These are phyloP conservation scores for Melanotaenia nigrans DNA, from an alignment of 2,797 vertebrate genomes.

Conservation along the genomic window DNA sequence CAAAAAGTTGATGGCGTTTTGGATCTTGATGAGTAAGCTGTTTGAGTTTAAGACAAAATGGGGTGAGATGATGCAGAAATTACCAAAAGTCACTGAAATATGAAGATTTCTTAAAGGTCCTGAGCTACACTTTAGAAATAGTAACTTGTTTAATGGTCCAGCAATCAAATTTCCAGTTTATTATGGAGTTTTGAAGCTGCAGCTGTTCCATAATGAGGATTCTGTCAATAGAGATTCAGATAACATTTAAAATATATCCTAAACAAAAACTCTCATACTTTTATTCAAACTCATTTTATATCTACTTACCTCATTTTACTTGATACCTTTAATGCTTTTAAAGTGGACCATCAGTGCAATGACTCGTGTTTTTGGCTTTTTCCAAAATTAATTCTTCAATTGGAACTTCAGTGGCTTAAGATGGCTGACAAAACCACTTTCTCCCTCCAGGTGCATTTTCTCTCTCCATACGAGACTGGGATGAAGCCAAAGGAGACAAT, in stretches of 20 bases:
- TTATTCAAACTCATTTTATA: background rate
- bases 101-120: background rate
- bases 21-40: background rate
- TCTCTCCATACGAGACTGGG: slow-evolving; percentile 96
- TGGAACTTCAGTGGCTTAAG: background rate
- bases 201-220: background rate
- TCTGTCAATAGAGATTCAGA: background rate
- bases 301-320: too few relatives aligned
- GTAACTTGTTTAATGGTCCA: background rate
- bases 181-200: too few relatives aligned
- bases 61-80: background rate
- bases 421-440: background rate
- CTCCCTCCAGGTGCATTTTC: slow-evolving; percentile 89
- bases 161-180: background rate
- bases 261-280: background rate
- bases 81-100: background rate
- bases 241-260: background rate
- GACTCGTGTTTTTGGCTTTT: background rate
- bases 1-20: background rate
- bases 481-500: slow-evolving; percentile 93
- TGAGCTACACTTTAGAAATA: background rate
- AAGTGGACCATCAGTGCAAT: background rate
- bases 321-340: too few relatives aligned
- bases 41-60: background rate
- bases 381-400: background rate